phyloP scores from a whole-genome alignment of 2,888 invertebrate species.

The Drosophila meridionalis region DNA sequence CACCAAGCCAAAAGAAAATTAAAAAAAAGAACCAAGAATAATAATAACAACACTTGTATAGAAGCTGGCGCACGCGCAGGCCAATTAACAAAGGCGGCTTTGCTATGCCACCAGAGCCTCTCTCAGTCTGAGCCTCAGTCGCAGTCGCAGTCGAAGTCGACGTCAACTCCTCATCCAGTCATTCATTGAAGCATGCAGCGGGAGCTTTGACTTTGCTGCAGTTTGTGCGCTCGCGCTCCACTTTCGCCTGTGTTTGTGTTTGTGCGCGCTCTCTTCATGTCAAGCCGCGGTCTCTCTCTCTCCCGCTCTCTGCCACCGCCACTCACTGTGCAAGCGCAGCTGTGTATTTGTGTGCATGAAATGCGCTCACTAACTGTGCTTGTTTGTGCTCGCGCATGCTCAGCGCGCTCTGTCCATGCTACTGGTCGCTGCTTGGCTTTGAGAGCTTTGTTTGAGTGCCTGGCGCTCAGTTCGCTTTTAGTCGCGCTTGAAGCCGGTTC shows the following conservation, averaged over 20 bases:
- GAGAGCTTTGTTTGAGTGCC: slow-evolving; percentile 45
- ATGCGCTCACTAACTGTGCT: slow-evolving; percentile 23
- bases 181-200: slow-evolving; percentile 67
- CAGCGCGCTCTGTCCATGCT: slow-evolving; percentile 45
- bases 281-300: background rate
- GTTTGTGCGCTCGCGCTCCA: slow-evolving; percentile 29
- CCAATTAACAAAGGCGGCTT: slow-evolving; percentile 70
- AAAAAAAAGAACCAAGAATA: slow-evolving; percentile 33
- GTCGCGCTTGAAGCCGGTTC: slow-evolving; percentile 74
- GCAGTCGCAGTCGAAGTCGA: slow-evolving; percentile 13
- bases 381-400: slow-evolving; percentile 45
- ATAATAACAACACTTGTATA: slow-evolving; percentile 51
- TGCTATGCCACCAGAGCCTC: slow-evolving; percentile 13
- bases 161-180: slow-evolving; percentile 32
- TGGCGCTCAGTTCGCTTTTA: slow-evolving; percentile 61
- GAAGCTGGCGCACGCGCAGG: slow-evolving; percentile 68
- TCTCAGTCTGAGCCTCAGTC: slow-evolving; percentile 3
- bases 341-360: slow-evolving; percentile 14
- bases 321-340: slow-evolving; percentile 3
- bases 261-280: background rate
- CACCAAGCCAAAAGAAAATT: slow-evolving; percentile 47
- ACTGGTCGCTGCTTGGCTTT: slow-evolving; percentile 32
- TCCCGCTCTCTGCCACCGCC: background rate
- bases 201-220: slow-evolving; percentile 40
- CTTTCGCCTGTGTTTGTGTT: slow-evolving; percentile 8